Percentiles rank a stretch among this genome's conserved stretches.
Evolutionary conservation across 2,888 invertebrate species (phyloP).

Genomic region (Thymelicus sylvestris): DNA sequence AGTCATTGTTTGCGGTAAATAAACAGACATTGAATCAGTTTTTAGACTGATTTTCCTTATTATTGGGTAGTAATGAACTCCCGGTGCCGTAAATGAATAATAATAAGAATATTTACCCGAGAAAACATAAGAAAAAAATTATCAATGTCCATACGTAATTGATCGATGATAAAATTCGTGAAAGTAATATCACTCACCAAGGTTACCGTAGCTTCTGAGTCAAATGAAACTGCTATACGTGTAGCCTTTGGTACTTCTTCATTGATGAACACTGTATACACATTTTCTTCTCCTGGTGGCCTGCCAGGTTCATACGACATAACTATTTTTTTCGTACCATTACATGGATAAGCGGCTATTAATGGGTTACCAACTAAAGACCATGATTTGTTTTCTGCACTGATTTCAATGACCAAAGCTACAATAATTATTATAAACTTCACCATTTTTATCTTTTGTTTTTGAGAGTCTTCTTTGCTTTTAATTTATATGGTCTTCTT

Average conservation of each 20-base stretch:
- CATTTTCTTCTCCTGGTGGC: constrained; percentile 53
- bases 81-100: no score
- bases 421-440: background rate
- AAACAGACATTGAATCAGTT: no score
- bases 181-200: constrained; percentile 2
- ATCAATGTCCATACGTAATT: no score
- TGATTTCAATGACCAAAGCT: background rate
- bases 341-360: constrained; percentile 44
- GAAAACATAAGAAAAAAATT: no score
- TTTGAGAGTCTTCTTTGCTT: background rate
- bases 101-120: no score
- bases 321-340: constrained; percentile 43
- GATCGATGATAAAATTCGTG: no score
- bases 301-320: constrained; percentile 45
- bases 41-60: no score
- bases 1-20: no score
- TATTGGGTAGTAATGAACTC: no score
- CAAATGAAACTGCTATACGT: background rate
- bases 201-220: background rate
- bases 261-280: constrained; percentile 40
- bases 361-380: constrained; percentile 43
- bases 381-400: constrained; percentile 22
- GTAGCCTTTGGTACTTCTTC: background rate
- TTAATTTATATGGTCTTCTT: background rate
- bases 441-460: background rate